Conservation (phyloP, 2,113 vertebrate genomes). For the Octodon degus region DNA sequence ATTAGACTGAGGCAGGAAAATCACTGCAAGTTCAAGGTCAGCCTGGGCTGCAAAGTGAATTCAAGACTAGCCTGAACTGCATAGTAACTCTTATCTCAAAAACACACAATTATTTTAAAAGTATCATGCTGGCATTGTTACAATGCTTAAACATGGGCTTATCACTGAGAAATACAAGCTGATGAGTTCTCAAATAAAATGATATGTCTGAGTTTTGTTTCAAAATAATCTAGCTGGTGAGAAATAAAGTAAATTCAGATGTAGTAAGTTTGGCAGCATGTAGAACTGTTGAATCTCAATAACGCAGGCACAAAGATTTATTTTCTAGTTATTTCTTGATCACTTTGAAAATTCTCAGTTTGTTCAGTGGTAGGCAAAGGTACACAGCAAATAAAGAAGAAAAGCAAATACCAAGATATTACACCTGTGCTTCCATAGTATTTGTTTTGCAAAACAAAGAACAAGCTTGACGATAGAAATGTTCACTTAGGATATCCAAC, state of each 20-base stretch:
- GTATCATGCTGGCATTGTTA: neutral
- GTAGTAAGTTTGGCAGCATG: neutral
- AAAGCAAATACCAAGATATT: neutral
- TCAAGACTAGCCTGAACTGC: neutral
- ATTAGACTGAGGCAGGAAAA: neutral
- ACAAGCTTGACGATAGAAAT: neutral
- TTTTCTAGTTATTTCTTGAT: neutral
- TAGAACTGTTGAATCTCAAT: conserved; percentile 8
- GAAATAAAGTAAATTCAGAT: neutral
- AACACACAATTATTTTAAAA: neutral
- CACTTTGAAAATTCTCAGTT: neutral
- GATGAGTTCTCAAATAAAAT: conserved; percentile 41
- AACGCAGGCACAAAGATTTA: neutral
- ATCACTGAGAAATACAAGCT: conserved; percentile 27
- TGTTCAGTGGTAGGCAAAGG: neutral
- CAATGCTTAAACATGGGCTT: neutral
- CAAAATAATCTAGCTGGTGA: neutral
- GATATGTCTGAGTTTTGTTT: conserved; percentile 32
- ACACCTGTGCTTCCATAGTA: neutral
- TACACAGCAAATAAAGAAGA: neutral
- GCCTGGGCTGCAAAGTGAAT: no score
- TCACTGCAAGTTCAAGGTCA: neutral
- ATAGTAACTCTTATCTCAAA: neutral
- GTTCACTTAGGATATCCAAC: neutral
- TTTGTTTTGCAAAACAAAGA: conserved; percentile 30